These are phyloP conservation scores for Syndactyla subalaris DNA, from an alignment of 2,797 vertebrate genomes.

Conservation along the genomic window DNA sequence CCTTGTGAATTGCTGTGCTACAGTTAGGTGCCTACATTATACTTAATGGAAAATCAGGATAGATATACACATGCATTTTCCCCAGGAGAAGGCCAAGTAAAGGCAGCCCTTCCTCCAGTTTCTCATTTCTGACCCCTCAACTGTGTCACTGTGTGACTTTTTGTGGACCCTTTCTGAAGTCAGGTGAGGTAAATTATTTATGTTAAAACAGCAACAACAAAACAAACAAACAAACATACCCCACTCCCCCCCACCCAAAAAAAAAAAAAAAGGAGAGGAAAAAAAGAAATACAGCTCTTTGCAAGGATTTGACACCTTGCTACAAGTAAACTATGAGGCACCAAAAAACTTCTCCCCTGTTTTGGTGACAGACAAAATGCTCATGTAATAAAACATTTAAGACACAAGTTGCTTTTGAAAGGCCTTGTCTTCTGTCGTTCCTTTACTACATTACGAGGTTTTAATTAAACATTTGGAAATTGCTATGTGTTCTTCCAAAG, in stretches of 20 bases:
- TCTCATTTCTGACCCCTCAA: not conserved
- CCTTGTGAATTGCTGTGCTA: not conserved
- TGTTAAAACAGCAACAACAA: not conserved
- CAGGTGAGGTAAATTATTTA: not conserved
- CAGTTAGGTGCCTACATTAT: not conserved
- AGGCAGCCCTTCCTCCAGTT: not conserved
- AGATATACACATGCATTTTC: not conserved
- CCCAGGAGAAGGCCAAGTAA: not conserved
- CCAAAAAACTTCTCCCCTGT: not conserved
- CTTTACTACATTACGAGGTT: not conserved
- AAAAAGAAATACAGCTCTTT: not conserved
- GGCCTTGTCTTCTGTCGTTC: not conserved
- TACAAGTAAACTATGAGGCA: not conserved
- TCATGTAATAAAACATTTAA: not conserved
- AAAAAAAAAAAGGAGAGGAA: too few relatives aligned
- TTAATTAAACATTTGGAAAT: conserved; percentile 54
- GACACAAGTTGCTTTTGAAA: not conserved
- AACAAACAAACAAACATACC: not conserved
- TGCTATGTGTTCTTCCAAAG: conserved; percentile 12
- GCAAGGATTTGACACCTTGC: not conserved
- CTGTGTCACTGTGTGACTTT: not conserved
- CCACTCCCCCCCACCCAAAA: not conserved
- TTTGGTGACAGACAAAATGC: not conserved
- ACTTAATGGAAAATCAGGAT: not conserved
- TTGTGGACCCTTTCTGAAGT: not conserved